Conservation (phyloP, 2,888 invertebrate genomes). For the Anthophora plumipes region DNA sequence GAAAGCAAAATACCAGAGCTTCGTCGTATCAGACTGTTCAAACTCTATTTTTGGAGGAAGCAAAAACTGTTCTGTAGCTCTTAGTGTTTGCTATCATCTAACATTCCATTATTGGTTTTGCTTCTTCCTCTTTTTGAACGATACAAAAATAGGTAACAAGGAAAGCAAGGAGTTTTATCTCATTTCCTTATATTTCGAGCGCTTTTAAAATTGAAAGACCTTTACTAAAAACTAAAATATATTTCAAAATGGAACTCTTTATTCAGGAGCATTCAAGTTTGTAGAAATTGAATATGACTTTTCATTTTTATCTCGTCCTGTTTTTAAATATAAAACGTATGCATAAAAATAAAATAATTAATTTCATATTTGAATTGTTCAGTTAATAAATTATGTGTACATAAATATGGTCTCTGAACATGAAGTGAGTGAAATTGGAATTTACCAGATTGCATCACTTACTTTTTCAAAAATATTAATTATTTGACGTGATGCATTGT, state of each 20-base stretch:
- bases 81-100: conserved; percentile 57
- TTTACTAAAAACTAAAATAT: too few relatives aligned
- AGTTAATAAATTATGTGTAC: too few relatives aligned
- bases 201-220: too few relatives aligned
- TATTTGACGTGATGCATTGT: background rate
- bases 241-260: background rate
- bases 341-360: too few relatives aligned
- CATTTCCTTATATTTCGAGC: background rate
- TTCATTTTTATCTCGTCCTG: background rate
- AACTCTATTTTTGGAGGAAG: conserved; percentile 82
- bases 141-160: conserved; percentile 43
- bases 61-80: conserved; percentile 75
- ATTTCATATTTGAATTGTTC: too few relatives aligned
- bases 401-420: too few relatives aligned
- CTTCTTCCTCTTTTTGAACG: conserved; percentile 42
- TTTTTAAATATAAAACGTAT: too few relatives aligned
- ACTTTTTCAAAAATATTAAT: background rate
- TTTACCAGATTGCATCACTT: background rate
- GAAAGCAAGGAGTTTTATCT: background rate
- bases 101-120: conserved; percentile 34
- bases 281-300: background rate
- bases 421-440: background rate
- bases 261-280: background rate
- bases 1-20: conserved; percentile 45
- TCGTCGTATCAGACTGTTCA: conserved; percentile 79